Evolutionary conservation across 92 coral and sea anemone species (phyloP).

Genomic region (Plumapathes pennacea): DNA sequence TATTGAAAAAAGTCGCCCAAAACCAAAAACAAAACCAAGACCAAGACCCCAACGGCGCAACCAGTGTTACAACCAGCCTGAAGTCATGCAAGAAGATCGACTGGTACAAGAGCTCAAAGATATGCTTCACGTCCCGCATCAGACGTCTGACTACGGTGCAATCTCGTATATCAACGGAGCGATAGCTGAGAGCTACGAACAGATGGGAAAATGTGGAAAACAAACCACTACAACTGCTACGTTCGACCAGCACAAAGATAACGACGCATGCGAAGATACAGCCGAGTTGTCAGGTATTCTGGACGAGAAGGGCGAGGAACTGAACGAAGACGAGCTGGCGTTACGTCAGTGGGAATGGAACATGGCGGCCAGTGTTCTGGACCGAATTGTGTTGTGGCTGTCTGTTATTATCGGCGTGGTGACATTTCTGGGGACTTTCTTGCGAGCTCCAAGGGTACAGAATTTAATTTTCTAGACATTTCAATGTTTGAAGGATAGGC

Average conservation of each 20-base stretch:
- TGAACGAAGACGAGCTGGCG: constrained; percentile 59
- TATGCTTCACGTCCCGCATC: constrained; percentile 19
- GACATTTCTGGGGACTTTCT: constrained; percentile 55
- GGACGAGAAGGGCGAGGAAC: constrained; percentile 73
- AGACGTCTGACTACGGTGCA: constrained; percentile 18
- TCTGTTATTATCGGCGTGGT: constrained; percentile 50
- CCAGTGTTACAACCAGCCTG: no score
- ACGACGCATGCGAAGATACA: neutral
- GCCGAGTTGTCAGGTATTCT: constrained; percentile 20
- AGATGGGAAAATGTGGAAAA: no score
- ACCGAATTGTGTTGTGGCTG: constrained; percentile 67
- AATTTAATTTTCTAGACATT: constrained; percentile 1
- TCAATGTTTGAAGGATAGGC: no score
- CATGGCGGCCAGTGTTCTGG: constrained; percentile 73
- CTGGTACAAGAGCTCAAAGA: constrained; percentile 52
- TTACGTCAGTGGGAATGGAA: constrained; percentile 81
- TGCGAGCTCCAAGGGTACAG: constrained; percentile 64
- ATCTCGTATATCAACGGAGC: constrained; percentile 9
- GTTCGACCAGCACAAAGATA: neutral
- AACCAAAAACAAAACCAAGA: no score
- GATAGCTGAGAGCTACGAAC: neutral
- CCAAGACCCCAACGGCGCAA: neutral
- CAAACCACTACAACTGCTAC: neutral
- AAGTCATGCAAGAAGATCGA: constrained; percentile 39
- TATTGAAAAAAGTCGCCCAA: constrained; percentile 60